Evolutionary conservation across 2,888 invertebrate species (phyloP), one percentile per base, ranked within the genome.

Genomic region (Ochropleura leucogaster): DNA sequence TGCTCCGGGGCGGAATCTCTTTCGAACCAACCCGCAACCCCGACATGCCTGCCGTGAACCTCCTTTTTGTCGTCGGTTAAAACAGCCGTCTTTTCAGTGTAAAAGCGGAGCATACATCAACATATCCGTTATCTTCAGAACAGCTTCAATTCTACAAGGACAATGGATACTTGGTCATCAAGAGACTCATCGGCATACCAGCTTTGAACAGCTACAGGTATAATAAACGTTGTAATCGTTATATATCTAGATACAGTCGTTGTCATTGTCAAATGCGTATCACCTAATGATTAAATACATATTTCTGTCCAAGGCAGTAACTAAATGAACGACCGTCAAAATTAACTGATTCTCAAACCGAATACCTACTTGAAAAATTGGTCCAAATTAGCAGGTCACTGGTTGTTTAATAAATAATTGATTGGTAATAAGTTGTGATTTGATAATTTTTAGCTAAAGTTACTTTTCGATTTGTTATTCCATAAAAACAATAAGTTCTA

Each of bases 91-190:
- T 7, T 8, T 64, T 72, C 76, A 85, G 85, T 6, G 46, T 70
- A 1, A 51, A 30, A 14, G 59, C 72, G 9, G 70, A 68, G 14
- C 4, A 79, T 14, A 67, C 83, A 3, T 59, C 69, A 5, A 83
- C 77, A 0, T 91, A 92, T 60, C 88, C 87, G 1, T 88, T 98
- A 40, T 96, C 96, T 0, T 83, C 92, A 1, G 96, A 96, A 53
- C 97, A 98, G 89, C 93, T 97, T 62, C 89, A 95, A 68, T 98
- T 98, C 90, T 98, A 98, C 90, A 98, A 98, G 88, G 97, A 97
- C 51, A 98, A 98, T 96, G 98, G 98, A 4, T 98, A 97, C 90
- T 88, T 98, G 30, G 94, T 98, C 4, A 96, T 98, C 63, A 97
- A 96, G 74, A 97, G 97, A 60, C 93, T 98, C 30, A 96, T 98